Evolutionary conservation across 1,140 invertebrate species (phyloP), one percentile per base, ranked within the genome.

Genomic region (Diploscapter pachys): DNA sequence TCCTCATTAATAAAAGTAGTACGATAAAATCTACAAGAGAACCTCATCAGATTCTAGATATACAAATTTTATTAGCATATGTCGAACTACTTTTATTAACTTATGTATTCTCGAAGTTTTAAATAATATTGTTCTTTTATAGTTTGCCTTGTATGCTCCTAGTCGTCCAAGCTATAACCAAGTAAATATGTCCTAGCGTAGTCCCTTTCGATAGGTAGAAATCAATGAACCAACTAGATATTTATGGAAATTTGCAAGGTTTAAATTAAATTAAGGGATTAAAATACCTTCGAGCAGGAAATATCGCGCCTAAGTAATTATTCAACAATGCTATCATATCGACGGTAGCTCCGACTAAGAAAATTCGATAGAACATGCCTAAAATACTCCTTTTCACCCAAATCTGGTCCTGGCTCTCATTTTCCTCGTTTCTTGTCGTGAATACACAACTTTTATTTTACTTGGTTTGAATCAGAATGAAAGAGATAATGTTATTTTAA

Each of bases 291-390:
- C 70, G 68, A 13, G 73, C 73, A 54, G 73, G 73, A 50, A 74
- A 74, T n/a, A 74, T 64, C 52, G 63, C 64, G 48, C 73, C 73
- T 4, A 74, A 63, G 50, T 74, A 74, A 69, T 74, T 74, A 48
- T 74, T 74, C n/a, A 55, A 13, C 57, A 74, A 62, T 53, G 63
- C 64, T 9, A 74, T 49, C 0, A 74, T 64, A 51, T 74, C 73
- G 13, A 74, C 56, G 3, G 63, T 63, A 11, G 59, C 64, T 11
- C 73, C 73, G 59, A 74, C 54, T 13, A 64, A 69, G 55, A 74
- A 74, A 3, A 74, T 74, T 55, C 59, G 64, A 55, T 74, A 74
- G 8, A 74, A 74, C 73, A 74, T 74, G 54, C 73, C 73, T 74
- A 31, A 53, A 74, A 65, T 2, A 9, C 8, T 52, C 57, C 57